phyloP scores from a whole-genome alignment of 2,113 vertebrate species.

The Oreochromis spilurus region DNA sequence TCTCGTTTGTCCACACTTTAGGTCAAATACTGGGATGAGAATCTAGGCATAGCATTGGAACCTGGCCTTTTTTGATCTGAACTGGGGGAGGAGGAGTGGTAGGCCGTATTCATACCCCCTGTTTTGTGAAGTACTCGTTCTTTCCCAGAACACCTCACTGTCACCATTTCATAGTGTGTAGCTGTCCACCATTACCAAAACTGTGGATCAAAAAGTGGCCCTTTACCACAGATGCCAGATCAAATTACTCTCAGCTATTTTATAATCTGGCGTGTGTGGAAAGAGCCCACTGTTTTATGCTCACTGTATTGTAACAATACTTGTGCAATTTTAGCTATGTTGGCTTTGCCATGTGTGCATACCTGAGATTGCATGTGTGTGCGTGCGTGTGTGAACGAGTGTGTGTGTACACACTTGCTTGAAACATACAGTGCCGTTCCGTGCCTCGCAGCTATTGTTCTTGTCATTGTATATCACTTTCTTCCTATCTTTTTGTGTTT shows the following conservation, averaged over 20 bases:
- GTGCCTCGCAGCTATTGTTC: constrained; percentile 63
- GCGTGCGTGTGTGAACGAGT: neutral
- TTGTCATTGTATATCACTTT: constrained; percentile 74
- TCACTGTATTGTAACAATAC: constrained; percentile 61
- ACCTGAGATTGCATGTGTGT: neutral
- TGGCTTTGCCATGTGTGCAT: constrained; percentile 75
- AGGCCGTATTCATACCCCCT: constrained; percentile 12
- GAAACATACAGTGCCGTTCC: constrained; percentile 45
- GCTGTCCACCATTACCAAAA: constrained; percentile 38
- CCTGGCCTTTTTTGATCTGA: neutral
- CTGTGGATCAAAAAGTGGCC: constrained; percentile 10
- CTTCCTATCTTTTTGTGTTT: constrained; percentile 67
- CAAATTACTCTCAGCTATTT: neutral
- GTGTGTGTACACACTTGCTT: constrained; percentile 26
- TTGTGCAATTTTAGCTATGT: constrained; percentile 68
- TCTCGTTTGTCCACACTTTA: constrained; percentile 15
- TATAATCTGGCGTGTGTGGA: constrained; percentile 33
- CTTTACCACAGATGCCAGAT: constrained; percentile 37
- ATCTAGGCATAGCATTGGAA: constrained; percentile 12
- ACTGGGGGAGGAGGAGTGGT: constrained; percentile 59
- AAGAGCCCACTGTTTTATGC: constrained; percentile 16
- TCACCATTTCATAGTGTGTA: constrained; percentile 63
- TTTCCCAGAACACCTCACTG: constrained; percentile 39
- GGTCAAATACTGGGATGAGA: constrained; percentile 6
- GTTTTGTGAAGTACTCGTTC: constrained; percentile 37